A percentile compares a stretch with the other conserved stretches of the same genome.
Conservation (phyloP, 2,797 vertebrate species). For the Chlorospingus semifuscus region DNA sequence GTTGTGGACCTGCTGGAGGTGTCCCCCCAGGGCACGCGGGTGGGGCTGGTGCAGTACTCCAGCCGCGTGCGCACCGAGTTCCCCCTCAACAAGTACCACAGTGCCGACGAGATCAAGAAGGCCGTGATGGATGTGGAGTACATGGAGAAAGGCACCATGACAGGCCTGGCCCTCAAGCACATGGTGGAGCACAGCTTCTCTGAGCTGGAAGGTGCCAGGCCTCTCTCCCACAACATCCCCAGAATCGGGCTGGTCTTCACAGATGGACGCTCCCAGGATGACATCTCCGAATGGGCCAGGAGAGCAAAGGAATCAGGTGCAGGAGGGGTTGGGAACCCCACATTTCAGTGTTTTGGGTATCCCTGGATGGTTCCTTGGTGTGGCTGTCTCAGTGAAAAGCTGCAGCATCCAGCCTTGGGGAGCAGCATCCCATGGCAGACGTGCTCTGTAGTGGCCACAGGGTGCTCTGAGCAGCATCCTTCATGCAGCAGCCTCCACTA, state of each 20-base stretch:
- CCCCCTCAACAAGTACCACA: constrained; percentile 87
- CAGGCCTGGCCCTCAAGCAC: constrained; percentile 91
- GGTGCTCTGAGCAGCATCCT: neutral
- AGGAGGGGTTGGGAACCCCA: neutral
- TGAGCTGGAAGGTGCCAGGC: constrained; percentile 87
- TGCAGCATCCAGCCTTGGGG: neutral
- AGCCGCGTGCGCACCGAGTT: constrained; percentile 95
- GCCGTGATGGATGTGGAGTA: constrained; percentile 92
- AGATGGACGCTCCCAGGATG: constrained; percentile 95
- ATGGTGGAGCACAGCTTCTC: constrained; percentile 96
- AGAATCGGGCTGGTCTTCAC: constrained; percentile 93
- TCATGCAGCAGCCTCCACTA: rapidly evolving
- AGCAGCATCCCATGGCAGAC: rapidly evolving
- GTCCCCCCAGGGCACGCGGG: constrained; percentile 85
- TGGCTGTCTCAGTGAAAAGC: neutral
- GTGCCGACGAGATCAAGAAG: constrained; percentile 86
- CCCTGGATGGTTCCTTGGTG: rapidly evolving
- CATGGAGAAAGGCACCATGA: constrained; percentile 99
- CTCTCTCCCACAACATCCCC: constrained; percentile 81
- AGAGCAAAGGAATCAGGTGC: constrained; percentile 90
- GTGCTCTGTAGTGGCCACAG: rapidly evolving
- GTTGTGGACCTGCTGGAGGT: constrained; percentile 94
- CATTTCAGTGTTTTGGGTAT: neutral
- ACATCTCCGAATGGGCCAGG: constrained; percentile 91
- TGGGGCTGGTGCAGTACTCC: constrained; percentile 95